phyloP scores from a whole-genome alignment of 2,113 vertebrate species.

The Nannobrachium achirus region DNA sequence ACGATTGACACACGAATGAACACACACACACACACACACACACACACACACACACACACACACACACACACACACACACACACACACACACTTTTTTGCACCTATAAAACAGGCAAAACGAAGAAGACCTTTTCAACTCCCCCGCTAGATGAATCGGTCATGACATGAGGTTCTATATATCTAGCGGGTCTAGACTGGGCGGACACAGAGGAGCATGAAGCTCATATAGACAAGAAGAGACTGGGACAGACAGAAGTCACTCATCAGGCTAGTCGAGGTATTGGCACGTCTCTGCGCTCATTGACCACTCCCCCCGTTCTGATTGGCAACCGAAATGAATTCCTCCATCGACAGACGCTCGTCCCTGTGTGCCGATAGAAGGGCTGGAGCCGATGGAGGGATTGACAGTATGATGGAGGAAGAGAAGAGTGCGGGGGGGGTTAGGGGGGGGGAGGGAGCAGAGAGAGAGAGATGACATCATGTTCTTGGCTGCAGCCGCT shows the following conservation, averaged over 20 bases:
- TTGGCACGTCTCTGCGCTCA: constrained; percentile 69
- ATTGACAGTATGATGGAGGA: constrained; percentile 75
- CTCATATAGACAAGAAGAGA: background rate
- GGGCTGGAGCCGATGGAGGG: constrained; percentile 53
- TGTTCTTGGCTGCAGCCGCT: constrained; percentile 26
- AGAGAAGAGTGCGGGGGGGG: constrained; percentile 35
- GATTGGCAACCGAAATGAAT: constrained; percentile 79
- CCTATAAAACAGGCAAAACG: too few relatives aligned
- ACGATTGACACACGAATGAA: too few relatives aligned
- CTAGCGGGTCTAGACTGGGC: too few relatives aligned
- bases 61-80: background rate
- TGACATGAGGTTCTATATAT: too few relatives aligned
- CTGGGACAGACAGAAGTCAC: constrained; percentile 63
- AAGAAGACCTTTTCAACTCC: too few relatives aligned
- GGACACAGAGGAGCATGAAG: background rate
- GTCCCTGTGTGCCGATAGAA: constrained; percentile 65
- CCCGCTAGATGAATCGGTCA: too few relatives aligned
- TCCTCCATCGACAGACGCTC: constrained; percentile 72
- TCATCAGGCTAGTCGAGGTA: constrained; percentile 69
- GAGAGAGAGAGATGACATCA: constrained; percentile 61
- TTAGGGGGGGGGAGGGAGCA: background rate
- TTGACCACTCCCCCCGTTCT: constrained; percentile 68
- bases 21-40: background rate
- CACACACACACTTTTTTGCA: too few relatives aligned
- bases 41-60: background rate